Evolutionary conservation across 2,888 invertebrate genomes (phyloP).

Genomic region (Epinotia nisella): DNA sequence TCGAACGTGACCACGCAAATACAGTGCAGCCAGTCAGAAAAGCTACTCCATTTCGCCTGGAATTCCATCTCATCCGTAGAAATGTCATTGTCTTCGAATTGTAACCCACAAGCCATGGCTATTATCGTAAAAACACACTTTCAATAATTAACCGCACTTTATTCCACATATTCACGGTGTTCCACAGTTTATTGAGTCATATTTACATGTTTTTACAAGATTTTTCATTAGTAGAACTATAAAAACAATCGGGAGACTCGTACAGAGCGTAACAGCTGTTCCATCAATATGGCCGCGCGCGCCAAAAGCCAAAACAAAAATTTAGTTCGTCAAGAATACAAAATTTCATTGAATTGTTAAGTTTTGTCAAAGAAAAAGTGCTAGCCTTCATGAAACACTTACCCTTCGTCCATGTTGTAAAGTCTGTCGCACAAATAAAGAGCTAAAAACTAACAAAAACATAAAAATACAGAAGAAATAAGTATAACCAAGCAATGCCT

Average conservation of each 20-base stretch:
- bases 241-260: constrained; percentile 69
- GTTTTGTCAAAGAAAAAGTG: constrained; percentile 33
- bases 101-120: constrained; percentile 75
- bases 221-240: constrained; percentile 61
- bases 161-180: constrained; percentile 58
- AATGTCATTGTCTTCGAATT: constrained; percentile 69
- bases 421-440: constrained; percentile 39
- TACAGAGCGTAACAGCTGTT: constrained; percentile 78
- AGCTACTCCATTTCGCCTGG: constrained; percentile 87
- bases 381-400: constrained; percentile 51
- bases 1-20: constrained; percentile 99
- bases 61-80: constrained; percentile 71
- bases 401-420: constrained; percentile 64
- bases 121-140: constrained; percentile 57
- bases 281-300: constrained; percentile 79
- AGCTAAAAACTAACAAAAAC: constrained; percentile 17
- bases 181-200: constrained; percentile 52
- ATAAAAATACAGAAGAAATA: constrained; percentile 17
- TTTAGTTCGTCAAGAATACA: constrained; percentile 47
- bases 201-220: constrained; percentile 51
- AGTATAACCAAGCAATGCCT: not conserved
- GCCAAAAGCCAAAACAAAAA: constrained; percentile 81
- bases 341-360: constrained; percentile 18
- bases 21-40: constrained; percentile 98
- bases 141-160: constrained; percentile 52